phyloP scores from a whole-genome alignment of 35 echinoderm and acorn worm genomes.

The Ptychodera flava region DNA sequence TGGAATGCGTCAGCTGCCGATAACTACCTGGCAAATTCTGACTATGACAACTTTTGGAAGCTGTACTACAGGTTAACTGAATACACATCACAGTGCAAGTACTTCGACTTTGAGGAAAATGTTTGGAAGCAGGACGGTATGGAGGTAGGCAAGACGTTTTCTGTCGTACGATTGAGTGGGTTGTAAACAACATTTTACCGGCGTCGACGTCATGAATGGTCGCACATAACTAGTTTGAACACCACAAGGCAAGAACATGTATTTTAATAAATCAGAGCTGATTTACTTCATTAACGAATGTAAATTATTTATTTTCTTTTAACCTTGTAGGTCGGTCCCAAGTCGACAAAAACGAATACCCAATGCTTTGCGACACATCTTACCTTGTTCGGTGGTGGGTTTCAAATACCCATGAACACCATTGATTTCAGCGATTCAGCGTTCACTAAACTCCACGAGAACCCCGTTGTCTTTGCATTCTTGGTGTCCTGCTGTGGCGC shows the following conservation, averaged over 20 bases:
- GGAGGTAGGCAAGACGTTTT: neutral
- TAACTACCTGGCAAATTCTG: neutral
- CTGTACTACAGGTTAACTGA: neutral
- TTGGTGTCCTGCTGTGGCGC: conserved; percentile 72
- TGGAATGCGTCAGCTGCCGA: neutral
- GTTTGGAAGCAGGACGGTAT: neutral
- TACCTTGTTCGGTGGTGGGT: conserved; percentile 79
- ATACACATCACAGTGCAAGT: neutral
- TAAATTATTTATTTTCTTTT: too few species aligned
- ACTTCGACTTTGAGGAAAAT: neutral
- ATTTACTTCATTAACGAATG: too few species aligned
- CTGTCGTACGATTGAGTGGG: too few species aligned
- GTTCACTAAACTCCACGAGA: conserved; percentile 91
- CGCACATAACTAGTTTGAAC: too few species aligned
- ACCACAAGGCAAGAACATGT: too few species aligned
- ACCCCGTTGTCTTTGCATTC: conserved; percentile 91
- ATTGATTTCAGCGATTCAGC: conserved; percentile 79
- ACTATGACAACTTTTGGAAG: neutral
- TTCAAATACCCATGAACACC: conserved; percentile 77
- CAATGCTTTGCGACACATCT: conserved; percentile 71
- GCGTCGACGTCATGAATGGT: too few species aligned
- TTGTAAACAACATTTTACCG: too few species aligned
- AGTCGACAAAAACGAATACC: conserved; percentile 33
- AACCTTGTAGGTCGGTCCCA: conserved; percentile 62
- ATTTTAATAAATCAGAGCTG: too few species aligned